These are phyloP conservation scores for Drosophila parthenogenetica DNA, from an alignment of 2,888 invertebrate genomes.

Conservation along the genomic window DNA sequence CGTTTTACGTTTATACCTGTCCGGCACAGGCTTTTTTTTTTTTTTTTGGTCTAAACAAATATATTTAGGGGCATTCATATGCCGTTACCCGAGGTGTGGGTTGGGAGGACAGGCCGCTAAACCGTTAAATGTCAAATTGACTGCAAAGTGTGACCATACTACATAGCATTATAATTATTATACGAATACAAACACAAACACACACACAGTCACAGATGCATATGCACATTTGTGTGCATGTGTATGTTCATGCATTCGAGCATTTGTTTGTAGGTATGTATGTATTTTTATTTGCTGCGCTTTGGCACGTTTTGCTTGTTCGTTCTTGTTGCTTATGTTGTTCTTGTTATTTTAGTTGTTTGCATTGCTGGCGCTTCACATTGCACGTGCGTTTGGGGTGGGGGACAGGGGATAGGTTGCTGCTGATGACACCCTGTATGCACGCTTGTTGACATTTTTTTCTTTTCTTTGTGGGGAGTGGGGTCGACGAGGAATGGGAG, in stretches of 20 bases:
- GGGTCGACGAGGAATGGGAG: neutral
- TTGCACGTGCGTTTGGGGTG: slow-evolving; percentile 60
- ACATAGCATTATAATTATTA: slow-evolving; percentile 49
- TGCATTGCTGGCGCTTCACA: slow-evolving; percentile 63
- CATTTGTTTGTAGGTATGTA: slow-evolving; percentile 16
- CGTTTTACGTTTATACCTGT: slow-evolving; percentile 62
- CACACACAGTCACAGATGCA: neutral
- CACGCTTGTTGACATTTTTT: slow-evolving; percentile 68
- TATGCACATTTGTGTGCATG: slow-evolving; percentile 17
- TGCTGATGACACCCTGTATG: slow-evolving; percentile 53
- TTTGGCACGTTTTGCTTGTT: slow-evolving; percentile 67
- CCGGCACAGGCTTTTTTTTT: slow-evolving; percentile 13
- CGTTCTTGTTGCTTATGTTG: slow-evolving; percentile 47
- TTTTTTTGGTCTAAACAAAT: slow-evolving; percentile 51
- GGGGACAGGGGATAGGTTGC: slow-evolving; percentile 9
- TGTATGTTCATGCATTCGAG: slow-evolving; percentile 26
- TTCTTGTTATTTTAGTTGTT: slow-evolving; percentile 58
- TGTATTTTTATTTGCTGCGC: slow-evolving; percentile 50
- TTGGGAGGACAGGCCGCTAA: slow-evolving; percentile 39
- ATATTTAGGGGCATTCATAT: slow-evolving; percentile 43
- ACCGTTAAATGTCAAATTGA: slow-evolving; percentile 74
- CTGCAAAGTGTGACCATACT: slow-evolving; percentile 61
- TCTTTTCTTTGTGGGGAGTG: slow-evolving; percentile 20
- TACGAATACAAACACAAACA: slow-evolving; percentile 17
- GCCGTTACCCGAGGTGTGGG: slow-evolving; percentile 45